Base-by-base conservation (phyloP, 2,888 invertebrate species). In the Drosophila prolongata region DNA sequence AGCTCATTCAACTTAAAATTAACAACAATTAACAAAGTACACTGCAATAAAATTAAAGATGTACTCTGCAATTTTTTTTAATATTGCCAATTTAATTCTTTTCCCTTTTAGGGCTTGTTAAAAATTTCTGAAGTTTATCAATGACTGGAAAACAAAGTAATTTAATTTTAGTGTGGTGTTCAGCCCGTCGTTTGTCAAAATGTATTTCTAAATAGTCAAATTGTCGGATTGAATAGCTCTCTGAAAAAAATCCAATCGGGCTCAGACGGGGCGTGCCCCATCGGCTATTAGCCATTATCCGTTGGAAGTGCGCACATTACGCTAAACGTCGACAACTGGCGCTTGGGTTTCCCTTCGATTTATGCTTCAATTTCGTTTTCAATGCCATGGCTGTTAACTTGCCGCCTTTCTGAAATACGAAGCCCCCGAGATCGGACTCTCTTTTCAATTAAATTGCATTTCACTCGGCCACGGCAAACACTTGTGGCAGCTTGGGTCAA, bases 371-470 rank as follows among this genome's bases (percentile, higher is more conserved):
- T 46, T 46, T 37, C 46, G 8, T n/a, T 64, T 56, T 43, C 62
- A 64, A 64, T 62, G 62, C 40, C 62, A 64, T 34, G 49, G 42
- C 64, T 56, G 35, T 37, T 37, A 24, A 27, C 64, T 47, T 19
- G 49, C 56, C 67, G 59, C 50, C 19, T 11, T 10, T 11, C 10
- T 64, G 86, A 70, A 87, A 81, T 70, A 55, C 50, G 88, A 82
- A 60, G 85, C 57, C 68, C 50, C 59, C 68, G 56, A 69, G 70
- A 49, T 42, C 52, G 65, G 46, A 68, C 37, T 54, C 34, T 46
- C 43, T 58, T 64, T 79, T 77, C 78, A 73, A 81, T 83, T 70
- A 72, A 86, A 84, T 81, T 81, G 81, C 81, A 80, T 69, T 77
- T 58, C 58, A 34, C 57, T 59, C 57, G 19, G 58, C 58, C 58